Evolutionary conservation across 2,888 invertebrate genomes (phyloP).

Genomic region (Diarsia mendica): DNA sequence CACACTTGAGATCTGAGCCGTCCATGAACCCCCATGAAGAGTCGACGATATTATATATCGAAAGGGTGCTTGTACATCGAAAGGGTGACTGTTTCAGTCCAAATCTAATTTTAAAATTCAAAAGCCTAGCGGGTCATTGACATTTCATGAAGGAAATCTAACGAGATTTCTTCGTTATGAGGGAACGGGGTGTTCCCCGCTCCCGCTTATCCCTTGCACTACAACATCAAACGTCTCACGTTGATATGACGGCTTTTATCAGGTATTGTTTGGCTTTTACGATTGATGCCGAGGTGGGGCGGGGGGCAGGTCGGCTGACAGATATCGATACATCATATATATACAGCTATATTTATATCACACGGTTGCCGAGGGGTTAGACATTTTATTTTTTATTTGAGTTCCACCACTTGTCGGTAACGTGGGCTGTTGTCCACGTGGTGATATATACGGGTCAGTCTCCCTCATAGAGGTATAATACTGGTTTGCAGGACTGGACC

Average conservation of each 20-base stretch:
- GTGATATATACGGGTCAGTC: neutral
- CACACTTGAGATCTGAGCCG: no score
- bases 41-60: no score
- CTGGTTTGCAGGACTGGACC: no score
- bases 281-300: slow-evolving; percentile 75
- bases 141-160: neutral
- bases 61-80: no score
- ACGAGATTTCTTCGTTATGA: no score
- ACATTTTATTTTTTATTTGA: slow-evolving; percentile 14
- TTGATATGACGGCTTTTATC: slow-evolving; percentile 86
- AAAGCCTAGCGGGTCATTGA: neutral
- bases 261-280: slow-evolving; percentile 86
- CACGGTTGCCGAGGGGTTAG: slow-evolving; percentile 5
- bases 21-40: no score
- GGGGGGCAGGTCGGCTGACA: slow-evolving; percentile 57
- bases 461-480: no score
- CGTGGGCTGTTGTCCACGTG: no score
- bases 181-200: neutral
- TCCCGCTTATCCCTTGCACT: slow-evolving; percentile 61
- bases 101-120: neutral
- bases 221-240: slow-evolving; percentile 72
- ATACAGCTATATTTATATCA: slow-evolving; percentile 44
- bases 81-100: neutral
- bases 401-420: neutral
- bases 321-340: slow-evolving; percentile 51